phyloP scores from a whole-genome alignment of 2,797 vertebrate species.

The Liparis tanakae region DNA sequence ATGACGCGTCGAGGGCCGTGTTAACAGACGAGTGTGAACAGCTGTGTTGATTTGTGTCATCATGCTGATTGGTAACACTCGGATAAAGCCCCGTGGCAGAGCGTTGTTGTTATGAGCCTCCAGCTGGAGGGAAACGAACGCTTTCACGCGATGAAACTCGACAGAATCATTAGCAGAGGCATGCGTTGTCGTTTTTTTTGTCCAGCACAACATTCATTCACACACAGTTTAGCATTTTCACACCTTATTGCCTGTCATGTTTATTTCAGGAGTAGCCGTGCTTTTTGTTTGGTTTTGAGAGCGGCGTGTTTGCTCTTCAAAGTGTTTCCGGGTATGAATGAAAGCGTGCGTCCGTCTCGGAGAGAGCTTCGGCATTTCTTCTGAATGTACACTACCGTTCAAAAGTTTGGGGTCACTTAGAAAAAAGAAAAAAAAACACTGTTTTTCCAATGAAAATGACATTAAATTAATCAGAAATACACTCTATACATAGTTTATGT shows the following conservation, averaged over 20 bases:
- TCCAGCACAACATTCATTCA: not conserved
- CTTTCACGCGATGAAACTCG: conserved; percentile 56
- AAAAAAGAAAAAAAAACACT: too few species aligned
- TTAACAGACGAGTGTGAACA: conserved; percentile 42
- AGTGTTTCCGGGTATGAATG: not conserved
- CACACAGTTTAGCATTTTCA: conserved; percentile 15
- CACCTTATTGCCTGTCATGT: conserved; percentile 33
- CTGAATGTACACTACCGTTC: too few species aligned
- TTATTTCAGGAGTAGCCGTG: conserved; percentile 13
- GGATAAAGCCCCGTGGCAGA: conserved; percentile 35
- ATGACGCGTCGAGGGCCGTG: conserved; percentile 30
- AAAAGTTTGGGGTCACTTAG: too few species aligned
- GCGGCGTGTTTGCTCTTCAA: not conserved
- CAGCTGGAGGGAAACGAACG: conserved; percentile 43
- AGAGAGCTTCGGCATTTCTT: not conserved
- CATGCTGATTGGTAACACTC: conserved; percentile 37
- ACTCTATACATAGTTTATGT: too few species aligned
- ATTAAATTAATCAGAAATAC: too few species aligned
- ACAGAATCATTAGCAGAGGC: conserved; percentile 54
- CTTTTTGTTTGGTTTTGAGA: conserved; percentile 21
- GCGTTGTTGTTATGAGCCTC: conserved; percentile 37
- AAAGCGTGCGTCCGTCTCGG: not conserved
- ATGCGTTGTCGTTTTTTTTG: conserved; percentile 4
- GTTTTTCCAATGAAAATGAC: too few species aligned
- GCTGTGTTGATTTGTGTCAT: conserved; percentile 53